Evolutionary conservation across 2,888 invertebrate species (phyloP).

Genomic region (Galerucella pusilla): DNA sequence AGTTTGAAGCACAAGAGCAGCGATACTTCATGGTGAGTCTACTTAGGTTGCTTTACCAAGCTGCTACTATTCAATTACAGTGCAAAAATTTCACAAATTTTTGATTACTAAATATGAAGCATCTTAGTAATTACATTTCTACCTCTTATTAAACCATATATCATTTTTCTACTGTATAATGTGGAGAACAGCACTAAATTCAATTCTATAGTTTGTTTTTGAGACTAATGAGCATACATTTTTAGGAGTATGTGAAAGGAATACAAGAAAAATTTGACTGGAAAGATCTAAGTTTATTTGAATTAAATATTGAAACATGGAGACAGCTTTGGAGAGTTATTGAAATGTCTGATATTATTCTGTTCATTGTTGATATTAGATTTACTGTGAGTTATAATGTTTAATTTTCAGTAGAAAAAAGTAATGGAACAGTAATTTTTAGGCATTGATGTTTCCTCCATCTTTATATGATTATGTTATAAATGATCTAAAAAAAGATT

Average conservation of each 20-base stretch:
- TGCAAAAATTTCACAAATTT: no score
- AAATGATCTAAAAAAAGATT: slow-evolving; percentile 79
- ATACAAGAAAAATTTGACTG: slow-evolving; percentile 73
- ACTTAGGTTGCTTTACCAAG: no score
- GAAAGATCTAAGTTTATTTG: slow-evolving; percentile 85
- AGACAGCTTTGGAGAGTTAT: slow-evolving; percentile 94
- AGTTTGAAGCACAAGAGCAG: slow-evolving; percentile 83
- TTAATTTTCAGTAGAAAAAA: not conserved
- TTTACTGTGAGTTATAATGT: slow-evolving; percentile 73
- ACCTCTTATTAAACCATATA: not conserved
- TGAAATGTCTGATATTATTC: slow-evolving; percentile 91
- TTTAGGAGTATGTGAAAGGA: slow-evolving; percentile 79
- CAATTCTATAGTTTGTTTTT: no score
- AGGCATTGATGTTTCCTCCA: slow-evolving; percentile 90
- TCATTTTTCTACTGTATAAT: not conserved
- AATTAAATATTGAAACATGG: slow-evolving; percentile 96
- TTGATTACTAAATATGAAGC: no score
- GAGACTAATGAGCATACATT: not conserved
- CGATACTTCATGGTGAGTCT: slow-evolving; percentile 79
- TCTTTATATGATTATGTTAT: slow-evolving; percentile 85
- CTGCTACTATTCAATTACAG: no score
- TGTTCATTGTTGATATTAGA: slow-evolving; percentile 90
- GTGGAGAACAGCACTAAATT: no score
- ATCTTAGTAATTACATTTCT: no score
- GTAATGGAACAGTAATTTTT: slow-evolving; percentile 43